Conservation (phyloP, 2,797 vertebrate genomes). For the Neolamprologus multifasciatus region DNA sequence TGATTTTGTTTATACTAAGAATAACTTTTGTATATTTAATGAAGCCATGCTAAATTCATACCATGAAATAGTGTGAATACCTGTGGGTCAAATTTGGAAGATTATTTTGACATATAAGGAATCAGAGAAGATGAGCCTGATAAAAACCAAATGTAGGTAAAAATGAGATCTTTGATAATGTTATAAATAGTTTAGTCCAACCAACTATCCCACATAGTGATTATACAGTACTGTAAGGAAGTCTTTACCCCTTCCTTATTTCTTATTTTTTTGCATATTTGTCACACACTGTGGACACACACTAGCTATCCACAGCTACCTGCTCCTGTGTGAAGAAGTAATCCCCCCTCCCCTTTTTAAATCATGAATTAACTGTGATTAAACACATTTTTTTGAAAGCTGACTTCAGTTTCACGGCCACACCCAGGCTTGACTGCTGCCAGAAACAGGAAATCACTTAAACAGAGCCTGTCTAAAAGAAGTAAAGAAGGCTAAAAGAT, state of each 20-base stretch:
- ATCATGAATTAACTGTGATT: neutral
- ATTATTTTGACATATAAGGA: neutral
- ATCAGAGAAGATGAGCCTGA: neutral
- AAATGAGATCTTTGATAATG: neutral
- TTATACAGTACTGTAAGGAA: neutral
- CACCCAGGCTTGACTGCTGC: neutral
- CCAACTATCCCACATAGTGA: neutral
- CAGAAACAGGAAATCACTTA: neutral
- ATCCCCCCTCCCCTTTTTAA: rapidly evolving
- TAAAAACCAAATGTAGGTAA: neutral
- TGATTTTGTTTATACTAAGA: neutral
- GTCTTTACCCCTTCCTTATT: neutral
- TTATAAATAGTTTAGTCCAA: neutral
- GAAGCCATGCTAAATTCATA: neutral
- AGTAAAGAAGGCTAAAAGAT: neutral
- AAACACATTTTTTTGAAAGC: neutral
- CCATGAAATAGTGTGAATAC: neutral
- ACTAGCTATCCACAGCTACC: neutral
- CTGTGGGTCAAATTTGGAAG: neutral
- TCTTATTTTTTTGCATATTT: neutral
- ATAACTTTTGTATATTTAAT: neutral
- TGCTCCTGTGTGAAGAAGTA: neutral
- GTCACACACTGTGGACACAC: neutral
- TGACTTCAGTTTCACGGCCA: neutral
- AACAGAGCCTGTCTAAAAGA: neutral